Base-by-base conservation (phyloP, 2,113 vertebrate genomes). In the Siniperca chuatsi region DNA sequence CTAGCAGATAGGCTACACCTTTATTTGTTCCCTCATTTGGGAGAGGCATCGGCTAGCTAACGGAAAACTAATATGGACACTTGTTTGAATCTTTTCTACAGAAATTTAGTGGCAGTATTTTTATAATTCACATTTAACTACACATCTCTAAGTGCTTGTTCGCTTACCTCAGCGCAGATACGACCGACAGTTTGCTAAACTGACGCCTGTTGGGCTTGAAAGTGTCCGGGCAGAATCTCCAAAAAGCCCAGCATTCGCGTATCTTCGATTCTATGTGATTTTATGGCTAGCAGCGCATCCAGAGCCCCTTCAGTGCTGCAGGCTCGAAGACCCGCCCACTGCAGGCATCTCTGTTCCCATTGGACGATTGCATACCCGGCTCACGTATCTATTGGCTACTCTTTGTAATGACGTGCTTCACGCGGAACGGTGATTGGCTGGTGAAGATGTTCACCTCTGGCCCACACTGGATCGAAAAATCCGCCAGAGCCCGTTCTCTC, bases 351-450 rank as follows among this genome's bases (percentile, higher is more conserved):
- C 57, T 8, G 78, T 82, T 90, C 46, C 84, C 16, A 95, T 95
- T 96, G 95, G 95, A 57, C 83, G 13, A n/a, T 4, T 2, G 8
- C 4, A 42, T 21, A 2, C 8, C 2, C 18, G 16, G 10, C 25
- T 42, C 61, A 4, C 23, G 2, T 42, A 4, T 9, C 81, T 37
- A 94, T 93, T 95, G 94, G 94, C 35, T 79, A 7, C 20, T 40
- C 58, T 16, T 5, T 35, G 15, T 35, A 23, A 46, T 60, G 62
- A 85, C 68, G 82, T 58, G 37, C 57, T 42, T 1, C 37, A 25
- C 9, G 23, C 20, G n/a, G 75, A 84, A 79, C 81, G 75, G 60
- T 52, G 89, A 93, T 90, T 91, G 91, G 89, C 71, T 73, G 60
- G 8, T 75, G 65, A 0, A n/a, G 55, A 64, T 13, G 23, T 61